Percentiles rank a stretch among this genome's conserved stretches.
Evolutionary conservation across 2,797 vertebrate genomes (phyloP).

Genomic region (Manis crassicaudata): DNA sequence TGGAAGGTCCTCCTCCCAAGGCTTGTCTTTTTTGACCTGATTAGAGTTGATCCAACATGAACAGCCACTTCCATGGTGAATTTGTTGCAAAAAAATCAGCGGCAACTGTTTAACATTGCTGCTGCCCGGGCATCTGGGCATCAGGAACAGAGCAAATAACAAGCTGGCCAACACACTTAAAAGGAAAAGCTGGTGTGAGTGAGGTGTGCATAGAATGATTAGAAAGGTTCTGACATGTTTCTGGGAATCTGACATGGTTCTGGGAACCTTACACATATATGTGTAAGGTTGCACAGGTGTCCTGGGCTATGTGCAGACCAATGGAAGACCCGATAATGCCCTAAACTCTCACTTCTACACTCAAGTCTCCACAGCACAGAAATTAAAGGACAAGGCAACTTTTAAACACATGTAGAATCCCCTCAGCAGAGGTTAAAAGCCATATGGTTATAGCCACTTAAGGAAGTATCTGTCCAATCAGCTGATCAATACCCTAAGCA

Average conservation of each 20-base stretch:
- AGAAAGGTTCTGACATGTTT: background rate
- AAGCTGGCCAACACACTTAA: background rate
- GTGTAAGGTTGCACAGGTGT: background rate
- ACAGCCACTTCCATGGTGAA: background rate
- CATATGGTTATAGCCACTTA: background rate
- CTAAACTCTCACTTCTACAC: background rate
- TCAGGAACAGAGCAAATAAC: background rate
- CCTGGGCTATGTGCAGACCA: background rate
- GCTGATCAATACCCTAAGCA: background rate
- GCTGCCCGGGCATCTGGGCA: too few species aligned
- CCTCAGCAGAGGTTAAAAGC: background rate
- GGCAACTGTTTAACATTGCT: background rate
- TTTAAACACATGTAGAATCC: background rate
- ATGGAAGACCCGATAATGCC: background rate
- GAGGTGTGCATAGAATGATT: background rate
- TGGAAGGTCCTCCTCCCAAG: background rate
- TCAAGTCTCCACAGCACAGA: background rate
- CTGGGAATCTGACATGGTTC: background rate
- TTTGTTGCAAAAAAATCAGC: background rate
- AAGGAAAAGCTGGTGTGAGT: background rate
- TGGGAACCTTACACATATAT: background rate
- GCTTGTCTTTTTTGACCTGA: background rate
- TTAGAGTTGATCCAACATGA: background rate
- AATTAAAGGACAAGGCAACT: background rate
- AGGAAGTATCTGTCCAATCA: background rate